Conservation (phyloP, 2,113 vertebrate genomes). For the Irena cyanogastra region DNA sequence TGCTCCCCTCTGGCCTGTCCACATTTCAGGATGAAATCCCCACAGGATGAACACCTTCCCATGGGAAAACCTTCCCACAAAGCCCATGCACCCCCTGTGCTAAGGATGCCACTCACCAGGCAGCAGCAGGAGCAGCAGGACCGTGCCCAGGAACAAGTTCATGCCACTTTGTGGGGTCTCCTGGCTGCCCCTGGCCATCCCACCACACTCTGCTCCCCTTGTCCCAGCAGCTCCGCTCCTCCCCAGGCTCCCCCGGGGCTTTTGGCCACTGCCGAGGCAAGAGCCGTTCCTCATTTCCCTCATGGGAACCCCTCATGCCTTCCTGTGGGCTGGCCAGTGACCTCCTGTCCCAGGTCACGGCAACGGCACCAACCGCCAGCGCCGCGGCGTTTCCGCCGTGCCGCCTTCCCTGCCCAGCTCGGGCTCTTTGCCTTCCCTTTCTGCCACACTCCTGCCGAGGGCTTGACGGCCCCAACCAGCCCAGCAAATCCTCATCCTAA, state of each 20-base stretch:
- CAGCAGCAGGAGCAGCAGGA: background rate
- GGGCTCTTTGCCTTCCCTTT: background rate
- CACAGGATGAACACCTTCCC: background rate
- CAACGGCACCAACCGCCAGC: accelerated
- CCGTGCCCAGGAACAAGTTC: background rate
- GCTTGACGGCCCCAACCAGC: background rate
- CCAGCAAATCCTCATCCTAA: background rate
- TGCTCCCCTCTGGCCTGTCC: background rate
- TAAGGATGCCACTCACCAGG: background rate
- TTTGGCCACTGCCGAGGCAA: background rate
- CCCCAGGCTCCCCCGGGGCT: background rate
- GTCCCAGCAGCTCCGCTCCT: accelerated
- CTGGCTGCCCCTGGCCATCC: background rate
- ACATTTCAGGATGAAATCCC: background rate
- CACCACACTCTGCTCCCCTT: background rate
- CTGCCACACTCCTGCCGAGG: background rate
- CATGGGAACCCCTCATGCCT: background rate
- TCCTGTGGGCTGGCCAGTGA: background rate
- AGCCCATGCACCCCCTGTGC: background rate
- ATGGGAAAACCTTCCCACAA: background rate
- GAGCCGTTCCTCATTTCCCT: background rate
- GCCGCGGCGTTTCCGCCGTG: accelerated
- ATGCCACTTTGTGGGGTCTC: background rate
- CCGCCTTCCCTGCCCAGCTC: accelerated
- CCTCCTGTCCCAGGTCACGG: background rate